Conservation (phyloP, 2,797 vertebrate species). For the Sebastes paucispinis region DNA sequence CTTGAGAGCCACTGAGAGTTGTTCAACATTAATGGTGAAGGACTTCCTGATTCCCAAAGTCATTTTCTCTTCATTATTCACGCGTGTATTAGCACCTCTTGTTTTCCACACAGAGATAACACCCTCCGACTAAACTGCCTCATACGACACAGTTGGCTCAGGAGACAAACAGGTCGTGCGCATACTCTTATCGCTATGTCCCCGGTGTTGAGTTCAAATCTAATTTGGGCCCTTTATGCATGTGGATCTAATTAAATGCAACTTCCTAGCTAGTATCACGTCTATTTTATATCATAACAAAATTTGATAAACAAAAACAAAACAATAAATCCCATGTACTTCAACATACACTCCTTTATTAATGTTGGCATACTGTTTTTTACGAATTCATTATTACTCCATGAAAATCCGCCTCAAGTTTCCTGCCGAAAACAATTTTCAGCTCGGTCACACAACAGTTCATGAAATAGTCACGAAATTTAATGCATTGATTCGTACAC, state of each 20-base stretch:
- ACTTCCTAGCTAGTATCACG: not conserved
- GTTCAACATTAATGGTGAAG: conserved; percentile 79
- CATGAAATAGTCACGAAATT: accelerated
- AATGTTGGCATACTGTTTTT: not conserved
- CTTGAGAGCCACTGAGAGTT: conserved; percentile 81
- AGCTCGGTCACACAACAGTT: not conserved
- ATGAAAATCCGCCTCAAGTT: not conserved
- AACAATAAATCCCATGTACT: not conserved
- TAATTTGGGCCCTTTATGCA: not conserved
- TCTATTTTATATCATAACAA: not conserved
- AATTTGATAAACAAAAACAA: not conserved
- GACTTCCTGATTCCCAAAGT: conserved; percentile 81
- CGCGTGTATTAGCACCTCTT: conserved; percentile 70
- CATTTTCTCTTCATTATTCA: conserved; percentile 77
- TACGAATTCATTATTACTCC: not conserved
- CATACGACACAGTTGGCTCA: conserved; percentile 17
- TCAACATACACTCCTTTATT: not conserved
- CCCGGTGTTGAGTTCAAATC: not conserved
- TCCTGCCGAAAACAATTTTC: accelerated
- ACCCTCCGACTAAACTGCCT: conserved; percentile 51
- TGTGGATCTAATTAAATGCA: not conserved
- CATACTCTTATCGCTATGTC: conserved; percentile 1
- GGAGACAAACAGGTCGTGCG: conserved; percentile 27
- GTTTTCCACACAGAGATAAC: conserved; percentile 66
- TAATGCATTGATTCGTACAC: accelerated